A percentile compares a stretch with the other conserved stretches of the same genome.
These are phyloP conservation scores for Plodia interpunctella DNA, from an alignment of 1,140 invertebrate species.

Conservation along the genomic window DNA sequence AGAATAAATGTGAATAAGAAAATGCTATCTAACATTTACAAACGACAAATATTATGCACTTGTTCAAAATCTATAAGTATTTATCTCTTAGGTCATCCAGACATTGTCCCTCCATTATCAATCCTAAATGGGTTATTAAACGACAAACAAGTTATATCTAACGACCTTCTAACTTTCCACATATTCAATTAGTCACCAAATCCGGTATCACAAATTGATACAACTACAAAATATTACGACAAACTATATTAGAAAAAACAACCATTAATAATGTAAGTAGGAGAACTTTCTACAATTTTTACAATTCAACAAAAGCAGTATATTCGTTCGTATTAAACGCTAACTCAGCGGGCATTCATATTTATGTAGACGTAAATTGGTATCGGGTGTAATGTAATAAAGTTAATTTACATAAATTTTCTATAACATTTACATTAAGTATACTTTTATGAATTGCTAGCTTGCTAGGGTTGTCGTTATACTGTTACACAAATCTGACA, in stretches of 20 bases:
- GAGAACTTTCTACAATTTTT: constrained; percentile 36
- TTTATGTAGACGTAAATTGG: constrained; percentile 66
- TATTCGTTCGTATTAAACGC: constrained; percentile 42
- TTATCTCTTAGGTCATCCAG: neutral
- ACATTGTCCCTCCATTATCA: neutral
- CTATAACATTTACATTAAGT: constrained; percentile 75
- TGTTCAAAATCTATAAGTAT: neutral
- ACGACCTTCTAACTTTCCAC: constrained; percentile 7
- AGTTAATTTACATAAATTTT: constrained; percentile 73
- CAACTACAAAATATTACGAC: constrained; percentile 29
- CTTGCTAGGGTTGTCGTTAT: constrained; percentile 17
- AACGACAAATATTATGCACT: constrained; percentile 10
- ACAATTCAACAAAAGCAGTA: constrained; percentile 28
- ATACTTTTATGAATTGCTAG: constrained; percentile 59
- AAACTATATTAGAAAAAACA: constrained; percentile 24
- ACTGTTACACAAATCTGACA: no score
- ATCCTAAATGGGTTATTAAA: neutral
- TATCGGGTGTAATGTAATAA: constrained; percentile 72
- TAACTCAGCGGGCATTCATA: constrained; percentile 38
- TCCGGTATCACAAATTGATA: constrained; percentile 15
- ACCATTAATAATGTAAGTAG: constrained; percentile 30
- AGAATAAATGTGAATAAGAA: no score
- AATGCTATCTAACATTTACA: neutral
- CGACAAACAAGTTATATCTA: constrained; percentile 6
- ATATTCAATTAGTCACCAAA: constrained; percentile 24